A percentile compares a stretch with the other conserved stretches of the same genome.
Evolutionary conservation across 1,140 invertebrate genomes (phyloP).

Genomic region (Drosophila biarmipes): DNA sequence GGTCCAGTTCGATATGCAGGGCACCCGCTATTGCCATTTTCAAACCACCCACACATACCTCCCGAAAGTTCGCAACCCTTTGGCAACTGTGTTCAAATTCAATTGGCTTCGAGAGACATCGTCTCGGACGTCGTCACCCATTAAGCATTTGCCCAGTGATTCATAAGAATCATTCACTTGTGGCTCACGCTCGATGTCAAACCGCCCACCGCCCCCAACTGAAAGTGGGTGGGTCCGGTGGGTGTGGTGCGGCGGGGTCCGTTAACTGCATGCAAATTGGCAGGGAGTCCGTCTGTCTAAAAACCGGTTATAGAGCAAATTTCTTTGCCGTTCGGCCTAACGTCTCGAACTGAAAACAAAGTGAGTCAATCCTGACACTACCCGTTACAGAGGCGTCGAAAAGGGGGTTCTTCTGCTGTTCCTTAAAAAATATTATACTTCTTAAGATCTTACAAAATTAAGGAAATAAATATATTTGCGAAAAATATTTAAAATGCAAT

Average conservation of each 20-base stretch:
- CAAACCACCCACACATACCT: not conserved
- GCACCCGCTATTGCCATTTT: no score
- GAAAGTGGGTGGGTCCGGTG: slow-evolving; percentile 40
- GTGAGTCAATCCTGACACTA: slow-evolving; percentile 39
- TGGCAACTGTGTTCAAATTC: slow-evolving; percentile 12
- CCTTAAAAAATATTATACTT: not conserved
- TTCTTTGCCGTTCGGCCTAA: slow-evolving; percentile 24
- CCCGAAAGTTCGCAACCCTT: not conserved
- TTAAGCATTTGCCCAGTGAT: slow-evolving; percentile 68
- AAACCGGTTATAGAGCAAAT: slow-evolving; percentile 59
- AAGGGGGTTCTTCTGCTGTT: not conserved
- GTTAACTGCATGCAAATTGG: slow-evolving; percentile 69
- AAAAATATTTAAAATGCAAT: no score
- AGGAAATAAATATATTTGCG: not conserved
- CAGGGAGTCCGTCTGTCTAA: slow-evolving; percentile 9
- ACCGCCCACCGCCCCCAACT: slow-evolving; percentile 17
- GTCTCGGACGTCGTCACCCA: slow-evolving; percentile 47
- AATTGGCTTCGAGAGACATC: slow-evolving; percentile 16
- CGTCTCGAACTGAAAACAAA: slow-evolving; percentile 19
- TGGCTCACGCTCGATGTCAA: slow-evolving; percentile 54
- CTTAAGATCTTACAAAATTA: not conserved
- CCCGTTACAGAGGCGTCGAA: not conserved
- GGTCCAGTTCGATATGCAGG: slow-evolving; percentile 39
- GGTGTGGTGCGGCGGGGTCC: slow-evolving; percentile 17
- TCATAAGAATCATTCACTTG: slow-evolving; percentile 73